Evolutionary conservation across 2,888 invertebrate genomes (phyloP).

Genomic region (Autographa pulchrina): DNA sequence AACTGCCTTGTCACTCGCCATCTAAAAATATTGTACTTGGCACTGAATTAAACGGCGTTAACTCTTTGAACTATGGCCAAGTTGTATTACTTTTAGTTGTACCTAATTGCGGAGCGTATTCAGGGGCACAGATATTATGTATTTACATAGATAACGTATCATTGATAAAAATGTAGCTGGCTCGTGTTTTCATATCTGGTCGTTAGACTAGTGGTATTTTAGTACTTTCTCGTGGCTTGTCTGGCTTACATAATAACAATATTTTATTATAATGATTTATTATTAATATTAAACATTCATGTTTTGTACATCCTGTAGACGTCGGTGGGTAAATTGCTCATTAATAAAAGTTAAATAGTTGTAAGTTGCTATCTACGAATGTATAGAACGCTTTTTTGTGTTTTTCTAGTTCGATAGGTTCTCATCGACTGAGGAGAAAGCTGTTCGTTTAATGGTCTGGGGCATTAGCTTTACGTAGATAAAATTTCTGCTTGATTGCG

Average conservation of each 20-base stretch:
- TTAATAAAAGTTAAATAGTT: neutral
- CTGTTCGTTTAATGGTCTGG: constrained; percentile 10
- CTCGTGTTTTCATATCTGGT: constrained; percentile 23
- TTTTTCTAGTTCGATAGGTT: constrained; percentile 18
- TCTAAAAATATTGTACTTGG: constrained; percentile 87
- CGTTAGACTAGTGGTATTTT: constrained; percentile 18
- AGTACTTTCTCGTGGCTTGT: constrained; percentile 1
- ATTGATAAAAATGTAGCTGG: constrained; percentile 35
- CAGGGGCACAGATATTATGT: constrained; percentile 41
- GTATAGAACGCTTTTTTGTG: constrained; percentile 1
- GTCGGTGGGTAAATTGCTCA: neutral
- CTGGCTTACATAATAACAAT: neutral
- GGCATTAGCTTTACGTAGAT: constrained; percentile 28
- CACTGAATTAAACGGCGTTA: constrained; percentile 81
- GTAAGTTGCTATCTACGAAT: neutral
- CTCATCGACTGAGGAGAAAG: constrained; percentile 26
- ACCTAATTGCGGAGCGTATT: constrained; percentile 48
- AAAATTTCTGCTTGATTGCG: constrained; percentile 36
- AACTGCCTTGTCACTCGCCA: constrained; percentile 75
- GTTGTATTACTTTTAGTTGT: constrained; percentile 57
- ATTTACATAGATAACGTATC: constrained; percentile 46
- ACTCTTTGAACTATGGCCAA: constrained; percentile 85
- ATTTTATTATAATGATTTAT: neutral
- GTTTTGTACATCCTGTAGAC: neutral
- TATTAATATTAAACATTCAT: neutral